A percentile compares a stretch with the other conserved stretches of the same genome.
phyloP scores from a whole-genome alignment of 2,113 vertebrate genomes.

The Aegotheles bennettii region DNA sequence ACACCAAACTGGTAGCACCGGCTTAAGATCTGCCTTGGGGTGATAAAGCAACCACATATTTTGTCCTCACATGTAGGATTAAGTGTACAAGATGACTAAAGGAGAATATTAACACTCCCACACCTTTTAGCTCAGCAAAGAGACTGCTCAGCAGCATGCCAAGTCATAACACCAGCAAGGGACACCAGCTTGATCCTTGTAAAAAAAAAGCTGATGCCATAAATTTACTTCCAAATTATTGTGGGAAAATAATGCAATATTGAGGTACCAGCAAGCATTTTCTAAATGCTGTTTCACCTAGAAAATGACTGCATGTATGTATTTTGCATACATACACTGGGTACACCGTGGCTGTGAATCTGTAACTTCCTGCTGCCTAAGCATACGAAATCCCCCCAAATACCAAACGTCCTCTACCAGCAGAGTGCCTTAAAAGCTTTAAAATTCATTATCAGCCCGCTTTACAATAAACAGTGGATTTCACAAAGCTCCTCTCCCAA shows the following conservation, averaged over 20 bases:
- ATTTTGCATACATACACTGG: background rate
- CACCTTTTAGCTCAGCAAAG: background rate
- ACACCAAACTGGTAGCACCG: background rate
- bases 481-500: background rate
- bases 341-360: background rate
- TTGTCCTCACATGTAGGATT: background rate
- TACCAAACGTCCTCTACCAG: background rate
- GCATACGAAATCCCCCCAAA: background rate
- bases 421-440: background rate
- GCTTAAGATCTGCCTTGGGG: background rate
- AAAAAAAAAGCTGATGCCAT: background rate
- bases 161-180: background rate
- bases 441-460: background rate
- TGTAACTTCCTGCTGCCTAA: background rate
- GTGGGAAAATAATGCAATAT: background rate
- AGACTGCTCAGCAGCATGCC: background rate
- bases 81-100: background rate
- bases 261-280: background rate
- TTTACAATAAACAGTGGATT: background rate
- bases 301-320: background rate
- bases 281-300: background rate
- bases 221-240: background rate
- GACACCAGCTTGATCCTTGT: background rate
- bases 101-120: background rate
- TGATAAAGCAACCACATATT: accelerated